Evolutionary conservation across 2,113 vertebrate genomes (phyloP).

Genomic region (Lagenorhynchus albirostris): DNA sequence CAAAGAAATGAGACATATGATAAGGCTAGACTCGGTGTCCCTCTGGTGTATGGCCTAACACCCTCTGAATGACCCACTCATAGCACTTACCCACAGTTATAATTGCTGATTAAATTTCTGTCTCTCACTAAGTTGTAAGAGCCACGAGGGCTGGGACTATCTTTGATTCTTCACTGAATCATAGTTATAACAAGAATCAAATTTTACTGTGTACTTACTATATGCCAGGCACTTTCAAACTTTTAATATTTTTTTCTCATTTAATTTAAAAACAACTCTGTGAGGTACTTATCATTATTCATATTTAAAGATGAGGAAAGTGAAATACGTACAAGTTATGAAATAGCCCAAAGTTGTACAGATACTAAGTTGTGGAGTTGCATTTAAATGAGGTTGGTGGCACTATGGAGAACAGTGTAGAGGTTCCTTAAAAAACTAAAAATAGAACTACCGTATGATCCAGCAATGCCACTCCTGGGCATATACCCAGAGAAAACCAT

Average conservation of each 20-base stretch:
- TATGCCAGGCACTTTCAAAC: not conserved
- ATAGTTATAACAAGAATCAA: not conserved
- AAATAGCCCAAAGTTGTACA: not conserved
- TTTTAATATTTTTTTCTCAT: not conserved
- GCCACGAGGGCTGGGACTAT: fast-evolving
- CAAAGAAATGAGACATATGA: not conserved
- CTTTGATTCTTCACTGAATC: not conserved
- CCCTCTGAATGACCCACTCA: not conserved
- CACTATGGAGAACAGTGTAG: not conserved
- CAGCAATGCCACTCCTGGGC: not conserved
- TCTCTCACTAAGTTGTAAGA: not conserved
- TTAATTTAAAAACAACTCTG: not conserved
- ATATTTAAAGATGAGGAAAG: not conserved
- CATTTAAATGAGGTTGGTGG: not conserved
- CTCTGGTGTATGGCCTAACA: not conserved
- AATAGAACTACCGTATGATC: not conserved
- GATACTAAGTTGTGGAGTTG: not conserved
- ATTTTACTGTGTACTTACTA: not conserved
- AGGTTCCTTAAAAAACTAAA: no score
- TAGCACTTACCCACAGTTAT: not conserved
- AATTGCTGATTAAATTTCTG: not conserved
- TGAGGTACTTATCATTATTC: not conserved
- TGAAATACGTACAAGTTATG: not conserved
- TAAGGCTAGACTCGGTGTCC: not conserved
- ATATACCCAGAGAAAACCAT: not conserved